Base-by-base conservation (phyloP, 2,888 invertebrate species). In the Altica lythri region DNA sequence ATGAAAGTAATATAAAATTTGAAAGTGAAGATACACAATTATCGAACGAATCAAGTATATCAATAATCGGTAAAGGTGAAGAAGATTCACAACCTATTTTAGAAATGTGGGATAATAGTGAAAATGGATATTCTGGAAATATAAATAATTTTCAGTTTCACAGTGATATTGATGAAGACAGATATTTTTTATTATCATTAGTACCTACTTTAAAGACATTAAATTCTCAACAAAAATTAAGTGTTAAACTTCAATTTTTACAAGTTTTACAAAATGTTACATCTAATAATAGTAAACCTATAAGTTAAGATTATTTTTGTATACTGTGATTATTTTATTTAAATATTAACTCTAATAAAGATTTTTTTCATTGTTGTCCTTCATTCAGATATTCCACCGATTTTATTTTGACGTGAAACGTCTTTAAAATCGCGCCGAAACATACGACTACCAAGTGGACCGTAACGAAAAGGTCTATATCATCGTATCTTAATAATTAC, bases 171-270 rank as follows among this genome's bases (percentile, higher is more conserved):
- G 40, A 40, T 5, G 22, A 40, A 22, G 40, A 40, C 10, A 40
- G 22, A 22, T 25, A 22, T 40, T 40, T 40, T 25, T 40, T 19
- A 8, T 40, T 40, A 18, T 40, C 40, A 13, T 17, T 40, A 40
- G 10, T 40, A 16, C 40, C 40, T 14, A 12, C 19, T 4, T 40
- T 40, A 9, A 40, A 40, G 22, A 40, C 6, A 8, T 22, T 40
- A 5, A n/a, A 6, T 1, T 12, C 14, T 2, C 40, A 40, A 22
- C 40, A 40, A 40, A 40, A 40, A 22, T 8, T 40, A 12, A 10
- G 2, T 14, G 25, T 10, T 6, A 19, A 40, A 40, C 14, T 40
- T 13, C 22, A 40, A 22, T 22, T 40, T 22, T 14, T 40, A 6
- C 22, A 40, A 17, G 13, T 40, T 5, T 25, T 40, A 5, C 19